Conservation (phyloP, 2,113 vertebrate genomes). For the Hypomesus transpacificus region DNA sequence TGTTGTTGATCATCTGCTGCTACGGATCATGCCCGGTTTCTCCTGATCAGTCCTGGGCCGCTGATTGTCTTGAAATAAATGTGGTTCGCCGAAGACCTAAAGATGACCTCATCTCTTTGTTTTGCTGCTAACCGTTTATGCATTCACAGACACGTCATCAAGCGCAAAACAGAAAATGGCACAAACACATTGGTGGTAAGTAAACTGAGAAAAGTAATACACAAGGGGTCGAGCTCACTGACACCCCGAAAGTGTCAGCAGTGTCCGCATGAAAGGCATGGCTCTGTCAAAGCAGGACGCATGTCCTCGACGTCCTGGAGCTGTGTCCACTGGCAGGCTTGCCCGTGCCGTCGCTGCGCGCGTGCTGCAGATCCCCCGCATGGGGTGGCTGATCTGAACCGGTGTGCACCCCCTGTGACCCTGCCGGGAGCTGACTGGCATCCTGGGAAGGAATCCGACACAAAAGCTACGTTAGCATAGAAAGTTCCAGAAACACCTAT, state of each 20-base stretch:
- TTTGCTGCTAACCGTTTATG: background rate
- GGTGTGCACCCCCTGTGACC: conserved; percentile 33
- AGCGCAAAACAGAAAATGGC: background rate
- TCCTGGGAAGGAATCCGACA: conserved; percentile 20
- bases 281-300: conserved; percentile 56
- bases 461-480: background rate
- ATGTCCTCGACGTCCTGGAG: conserved; percentile 58
- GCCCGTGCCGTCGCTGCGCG: conserved; percentile 1
- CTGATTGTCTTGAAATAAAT: conserved; percentile 6
- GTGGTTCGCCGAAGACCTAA: background rate
- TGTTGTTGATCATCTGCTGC: background rate
- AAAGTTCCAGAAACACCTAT: no score
- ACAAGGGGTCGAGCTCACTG: background rate
- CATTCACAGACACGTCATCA: background rate
- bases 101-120: no score
- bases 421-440: background rate
- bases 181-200: background rate
- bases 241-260: background rate
- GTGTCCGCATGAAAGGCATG: background rate
- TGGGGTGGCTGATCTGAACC: no score
- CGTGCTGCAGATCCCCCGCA: background rate
- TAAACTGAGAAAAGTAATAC: conserved; percentile 7
- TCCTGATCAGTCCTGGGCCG: background rate
- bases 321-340: background rate
- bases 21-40: background rate